A percentile compares a stretch with the other conserved stretches of the same genome.
These are phyloP conservation scores for Ephialtes manifestator DNA, from an alignment of 2,888 invertebrate genomes.

Conservation along the genomic window DNA sequence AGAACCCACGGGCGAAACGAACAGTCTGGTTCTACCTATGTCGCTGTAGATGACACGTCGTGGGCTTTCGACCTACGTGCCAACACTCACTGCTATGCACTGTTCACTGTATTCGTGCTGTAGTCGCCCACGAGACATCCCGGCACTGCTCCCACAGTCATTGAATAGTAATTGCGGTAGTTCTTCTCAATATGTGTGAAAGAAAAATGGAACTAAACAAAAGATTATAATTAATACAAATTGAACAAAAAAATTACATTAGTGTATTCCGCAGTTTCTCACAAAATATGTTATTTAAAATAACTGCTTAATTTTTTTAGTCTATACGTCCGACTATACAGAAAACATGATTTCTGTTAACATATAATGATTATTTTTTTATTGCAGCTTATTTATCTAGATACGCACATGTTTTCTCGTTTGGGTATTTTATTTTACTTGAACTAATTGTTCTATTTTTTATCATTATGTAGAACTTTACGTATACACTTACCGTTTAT, in stretches of 20 bases:
- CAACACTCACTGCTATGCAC: conserved; percentile 37
- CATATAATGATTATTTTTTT: no score
- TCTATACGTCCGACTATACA: background rate
- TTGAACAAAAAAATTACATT: conserved; percentile 23
- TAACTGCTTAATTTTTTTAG: no score
- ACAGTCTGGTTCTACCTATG: conserved; percentile 59
- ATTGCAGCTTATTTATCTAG: no score
- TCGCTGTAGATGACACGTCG: conserved; percentile 72
- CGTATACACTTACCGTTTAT: no score
- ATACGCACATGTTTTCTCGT: no score
- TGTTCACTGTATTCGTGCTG: conserved; percentile 9
- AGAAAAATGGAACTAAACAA: conserved; percentile 20
- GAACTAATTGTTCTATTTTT: no score
- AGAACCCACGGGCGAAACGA: conserved; percentile 64
- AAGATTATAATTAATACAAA: background rate
- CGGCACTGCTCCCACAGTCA: conserved; percentile 68
- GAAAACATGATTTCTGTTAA: no score
- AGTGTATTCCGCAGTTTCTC: background rate
- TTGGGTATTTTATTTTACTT: no score
- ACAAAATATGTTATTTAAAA: no score
- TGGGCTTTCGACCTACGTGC: conserved; percentile 77
- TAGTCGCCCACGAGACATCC: conserved; percentile 73
- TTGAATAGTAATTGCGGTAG: conserved; percentile 73
- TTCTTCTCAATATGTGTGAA: conserved; percentile 37
- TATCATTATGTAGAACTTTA: no score